Evolutionary conservation across 2,888 invertebrate genomes (phyloP).

Genomic region (Amblyteles armatorius): DNA sequence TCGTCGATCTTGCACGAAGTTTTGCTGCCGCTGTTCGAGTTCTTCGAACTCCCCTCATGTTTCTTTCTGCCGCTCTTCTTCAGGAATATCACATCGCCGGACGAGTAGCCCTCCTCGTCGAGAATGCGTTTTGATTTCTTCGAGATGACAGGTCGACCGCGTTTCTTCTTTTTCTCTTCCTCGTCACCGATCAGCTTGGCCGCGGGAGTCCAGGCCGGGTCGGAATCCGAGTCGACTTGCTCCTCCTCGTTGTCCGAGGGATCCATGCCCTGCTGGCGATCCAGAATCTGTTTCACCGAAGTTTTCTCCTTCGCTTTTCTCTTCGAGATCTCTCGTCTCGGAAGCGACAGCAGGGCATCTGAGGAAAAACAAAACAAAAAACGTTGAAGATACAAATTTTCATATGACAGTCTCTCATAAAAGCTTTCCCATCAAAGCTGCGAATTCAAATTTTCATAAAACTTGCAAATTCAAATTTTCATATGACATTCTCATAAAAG

Average conservation of each 20-base stretch:
- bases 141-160: slow-evolving; percentile 80
- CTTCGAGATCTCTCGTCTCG: slow-evolving; percentile 87
- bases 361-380: slow-evolving; percentile 64
- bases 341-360: slow-evolving; percentile 82
- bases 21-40: slow-evolving; percentile 72
- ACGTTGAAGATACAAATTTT: neutral
- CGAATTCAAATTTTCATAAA: too few species aligned
- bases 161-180: slow-evolving; percentile 83
- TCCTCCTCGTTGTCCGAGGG: slow-evolving; percentile 86
- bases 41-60: slow-evolving; percentile 74
- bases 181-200: slow-evolving; percentile 85
- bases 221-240: slow-evolving; percentile 89
- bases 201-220: slow-evolving; percentile 92
- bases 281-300: slow-evolving; percentile 86
- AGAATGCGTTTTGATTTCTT: slow-evolving; percentile 82
- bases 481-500: too few species aligned
- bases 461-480: neutral
- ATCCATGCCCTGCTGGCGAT: slow-evolving; percentile 80
- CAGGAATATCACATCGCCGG: slow-evolving; percentile 83
- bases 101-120: slow-evolving; percentile 87
- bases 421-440: too few species aligned
- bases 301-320: slow-evolving; percentile 89
- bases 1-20: slow-evolving; percentile 80
- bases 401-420: neutral
- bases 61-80: slow-evolving; percentile 84